phyloP scores from a whole-genome alignment of 2,113 vertebrate genomes.

The Pogona vitticeps region DNA sequence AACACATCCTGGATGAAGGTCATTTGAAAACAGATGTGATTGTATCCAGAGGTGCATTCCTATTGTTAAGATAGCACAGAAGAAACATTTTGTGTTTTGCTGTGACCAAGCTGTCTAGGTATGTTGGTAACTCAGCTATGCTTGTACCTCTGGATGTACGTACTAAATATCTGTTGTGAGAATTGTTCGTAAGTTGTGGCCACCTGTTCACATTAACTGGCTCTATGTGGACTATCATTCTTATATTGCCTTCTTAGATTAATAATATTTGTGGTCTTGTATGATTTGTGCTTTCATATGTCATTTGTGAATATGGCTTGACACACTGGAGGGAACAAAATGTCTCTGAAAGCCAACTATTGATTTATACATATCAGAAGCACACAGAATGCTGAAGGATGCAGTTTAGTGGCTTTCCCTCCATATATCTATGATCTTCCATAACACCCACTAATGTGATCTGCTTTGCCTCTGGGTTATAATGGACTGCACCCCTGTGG shows the following conservation, averaged over 20 bases:
- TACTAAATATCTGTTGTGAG: slow-evolving; percentile 10
- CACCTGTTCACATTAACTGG: slow-evolving; percentile 15
- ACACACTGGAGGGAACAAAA: slow-evolving; percentile 46
- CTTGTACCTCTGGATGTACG: background rate
- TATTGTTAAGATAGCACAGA: background rate
- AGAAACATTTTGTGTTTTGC: slow-evolving; percentile 7
- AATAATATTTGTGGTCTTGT: slow-evolving; percentile 38
- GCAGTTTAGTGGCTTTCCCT: slow-evolving; percentile 47
- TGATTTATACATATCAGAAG: slow-evolving; percentile 47
- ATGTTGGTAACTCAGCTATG: background rate
- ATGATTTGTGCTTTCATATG: slow-evolving; percentile 46
- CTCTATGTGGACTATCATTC: slow-evolving; percentile 24
- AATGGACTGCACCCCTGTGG: slow-evolving; percentile 26
- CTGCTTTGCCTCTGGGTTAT: background rate
- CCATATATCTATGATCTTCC: slow-evolving; percentile 39
- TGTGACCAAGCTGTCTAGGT: background rate
- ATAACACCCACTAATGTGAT: slow-evolving; percentile 28
- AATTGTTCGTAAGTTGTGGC: slow-evolving; percentile 8
- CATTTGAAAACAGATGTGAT: slow-evolving; percentile 1
- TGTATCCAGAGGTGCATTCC: background rate
- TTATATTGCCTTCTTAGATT: slow-evolving; percentile 3
- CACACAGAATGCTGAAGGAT: slow-evolving; percentile 37
- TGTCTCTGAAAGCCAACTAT: slow-evolving; percentile 37
- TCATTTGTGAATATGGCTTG: slow-evolving; percentile 52
- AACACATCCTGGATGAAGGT: background rate